Evolutionary conservation across 2,888 invertebrate genomes (phyloP).

Genomic region (Plagiodera versicolora): DNA sequence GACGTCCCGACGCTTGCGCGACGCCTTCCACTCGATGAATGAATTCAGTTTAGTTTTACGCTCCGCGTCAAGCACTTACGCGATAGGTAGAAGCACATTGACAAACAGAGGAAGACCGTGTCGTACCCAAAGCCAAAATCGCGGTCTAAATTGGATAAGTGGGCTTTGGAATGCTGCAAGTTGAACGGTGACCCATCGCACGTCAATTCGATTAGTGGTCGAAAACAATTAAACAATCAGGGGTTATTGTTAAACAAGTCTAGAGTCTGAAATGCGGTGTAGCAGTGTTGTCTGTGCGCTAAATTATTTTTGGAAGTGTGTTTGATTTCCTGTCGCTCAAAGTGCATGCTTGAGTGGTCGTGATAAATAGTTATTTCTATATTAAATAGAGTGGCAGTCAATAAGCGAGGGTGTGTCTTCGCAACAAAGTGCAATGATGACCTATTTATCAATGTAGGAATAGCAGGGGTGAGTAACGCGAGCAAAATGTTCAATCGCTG

Average conservation of each 20-base stretch:
- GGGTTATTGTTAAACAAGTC: no score
- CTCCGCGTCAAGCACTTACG: neutral
- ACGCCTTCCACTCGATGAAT: neutral
- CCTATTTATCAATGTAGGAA: slow-evolving; percentile 23
- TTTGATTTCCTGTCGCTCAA: neutral
- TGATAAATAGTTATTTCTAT: slow-evolving; percentile 12
- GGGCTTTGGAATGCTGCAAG: no score
- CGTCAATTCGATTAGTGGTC: neutral
- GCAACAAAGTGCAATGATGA: slow-evolving; percentile 26
- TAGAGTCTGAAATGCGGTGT: no score
- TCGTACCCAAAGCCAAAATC: no score
- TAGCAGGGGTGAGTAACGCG: neutral
- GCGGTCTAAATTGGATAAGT: neutral
- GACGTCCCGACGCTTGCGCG: neutral
- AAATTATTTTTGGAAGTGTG: neutral
- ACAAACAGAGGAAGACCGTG: no score
- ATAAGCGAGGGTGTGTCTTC: slow-evolving; percentile 32
- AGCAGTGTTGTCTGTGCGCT: neutral
- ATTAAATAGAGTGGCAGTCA: slow-evolving; percentile 22
- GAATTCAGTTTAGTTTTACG: neutral
- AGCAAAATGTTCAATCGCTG: neutral
- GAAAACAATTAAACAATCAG: neutral
- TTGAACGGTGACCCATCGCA: no score
- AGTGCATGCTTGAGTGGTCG: neutral
- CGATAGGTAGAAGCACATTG: neutral